Evolutionary conservation across 2,113 vertebrate species (phyloP).

Genomic region (Felis chaus): DNA sequence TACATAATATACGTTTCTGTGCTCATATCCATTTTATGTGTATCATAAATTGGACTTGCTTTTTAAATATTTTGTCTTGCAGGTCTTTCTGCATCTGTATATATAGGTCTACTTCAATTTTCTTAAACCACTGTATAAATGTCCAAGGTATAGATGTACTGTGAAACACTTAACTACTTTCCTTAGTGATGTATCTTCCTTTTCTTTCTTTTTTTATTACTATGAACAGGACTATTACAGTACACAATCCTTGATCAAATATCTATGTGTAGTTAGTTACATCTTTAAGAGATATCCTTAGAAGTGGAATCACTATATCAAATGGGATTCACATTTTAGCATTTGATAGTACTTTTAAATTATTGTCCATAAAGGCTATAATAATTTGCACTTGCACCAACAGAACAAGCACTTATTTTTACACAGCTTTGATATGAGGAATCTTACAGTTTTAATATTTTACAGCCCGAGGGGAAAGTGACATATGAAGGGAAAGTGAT

Average conservation of each 20-base stretch:
- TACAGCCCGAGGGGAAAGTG: neutral
- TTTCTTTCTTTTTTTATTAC: neutral
- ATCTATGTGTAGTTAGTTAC: neutral
- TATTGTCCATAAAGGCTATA: neutral
- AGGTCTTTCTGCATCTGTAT: neutral
- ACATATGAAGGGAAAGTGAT: neutral
- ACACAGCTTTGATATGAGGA: neutral
- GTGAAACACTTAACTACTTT: neutral
- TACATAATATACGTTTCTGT: neutral
- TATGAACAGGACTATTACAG: neutral
- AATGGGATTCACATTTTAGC: constrained; percentile 1
- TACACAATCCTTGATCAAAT: neutral
- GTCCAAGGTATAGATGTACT: neutral
- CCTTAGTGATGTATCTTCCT: neutral
- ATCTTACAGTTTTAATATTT: neutral
- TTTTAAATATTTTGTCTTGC: neutral
- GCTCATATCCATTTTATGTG: neutral
- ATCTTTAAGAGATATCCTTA: neutral
- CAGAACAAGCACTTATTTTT: neutral
- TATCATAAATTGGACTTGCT: neutral
- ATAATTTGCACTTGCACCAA: neutral
- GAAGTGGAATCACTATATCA: neutral
- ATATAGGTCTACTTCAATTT: neutral
- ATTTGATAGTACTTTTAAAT: neutral
- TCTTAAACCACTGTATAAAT: neutral